Evolutionary conservation across 2,888 invertebrate genomes (phyloP), one percentile per base, ranked within the genome.

Genomic region (Oxycera nigricornis): DNA sequence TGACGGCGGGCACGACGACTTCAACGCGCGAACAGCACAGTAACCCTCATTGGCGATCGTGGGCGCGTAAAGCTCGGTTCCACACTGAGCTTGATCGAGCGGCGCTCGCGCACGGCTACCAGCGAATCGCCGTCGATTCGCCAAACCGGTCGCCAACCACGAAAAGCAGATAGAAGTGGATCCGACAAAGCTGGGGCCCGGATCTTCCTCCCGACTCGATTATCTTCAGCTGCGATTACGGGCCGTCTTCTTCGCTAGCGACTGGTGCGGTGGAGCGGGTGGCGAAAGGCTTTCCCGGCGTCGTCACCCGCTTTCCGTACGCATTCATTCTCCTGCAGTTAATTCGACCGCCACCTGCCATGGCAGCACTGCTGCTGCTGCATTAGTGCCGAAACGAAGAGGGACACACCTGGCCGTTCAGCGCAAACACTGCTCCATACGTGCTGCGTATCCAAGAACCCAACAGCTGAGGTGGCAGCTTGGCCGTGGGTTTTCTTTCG

Each of bases 391-490:
- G 9, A 11, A 3, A 17, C 20, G 55, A 20, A 4, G 22, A 65
- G n/a, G 39, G 41, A 65, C 39, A 65, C 61, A 65, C 65, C 65
- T 65, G 65, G 65, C 35, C 65, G 41, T 65, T 41, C 20, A 24
- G 41, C 65, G 22, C 39, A n/a, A 65, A 65, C 20, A 39, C 22
- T 55, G 14, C 22, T 55, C 20, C 55, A 20, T 17, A 14, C 39
- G 24, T 41, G 65, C 35, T 3, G 24, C 41, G 41, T 14, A 20
- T 9, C 14, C 9, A 65, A 39, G 41, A 39, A 41, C 41, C 4
- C 24, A 41, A 26, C 65, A 65, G 65, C 65, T 65, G 65, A 35
- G 22, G 24, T 24, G 35, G 17, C 20, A 20, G 41, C 2, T 22
- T 39, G 41, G 26, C 28, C 41, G 39, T 35, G 35, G 35, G 61